These are phyloP conservation scores for Eupithecia insigniata DNA, from an alignment of 2,888 invertebrate genomes.

Conservation along the genomic window DNA sequence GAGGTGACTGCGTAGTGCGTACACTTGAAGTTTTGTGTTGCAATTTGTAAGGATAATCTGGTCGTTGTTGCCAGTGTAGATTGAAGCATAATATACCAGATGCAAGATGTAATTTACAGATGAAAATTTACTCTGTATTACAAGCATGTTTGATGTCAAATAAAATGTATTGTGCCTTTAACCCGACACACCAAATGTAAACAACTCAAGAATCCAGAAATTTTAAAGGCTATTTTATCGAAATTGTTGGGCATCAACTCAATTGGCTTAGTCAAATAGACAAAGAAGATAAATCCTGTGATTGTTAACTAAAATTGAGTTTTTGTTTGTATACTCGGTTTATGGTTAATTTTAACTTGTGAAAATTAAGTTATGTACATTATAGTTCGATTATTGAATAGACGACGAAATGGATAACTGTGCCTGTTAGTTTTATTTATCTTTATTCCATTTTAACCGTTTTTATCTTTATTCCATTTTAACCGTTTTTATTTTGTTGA, in stretches of 20 bases:
- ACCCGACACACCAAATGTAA: not conserved
- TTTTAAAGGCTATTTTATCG: slow-evolving; percentile 10
- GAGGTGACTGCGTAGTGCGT: not conserved
- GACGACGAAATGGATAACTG: slow-evolving; percentile 28
- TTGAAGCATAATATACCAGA: slow-evolving; percentile 26
- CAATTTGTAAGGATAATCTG: slow-evolving; percentile 5
- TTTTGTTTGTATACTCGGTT: slow-evolving; percentile 43
- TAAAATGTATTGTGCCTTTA: slow-evolving; percentile 16
- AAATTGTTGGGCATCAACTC: slow-evolving; percentile 23
- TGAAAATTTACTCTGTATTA: not conserved
- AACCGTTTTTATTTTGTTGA: slow-evolving; percentile 20
- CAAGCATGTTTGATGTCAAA: slow-evolving; percentile 8
- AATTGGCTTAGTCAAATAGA: slow-evolving; percentile 45
- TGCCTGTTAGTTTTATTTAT: slow-evolving; percentile 32
- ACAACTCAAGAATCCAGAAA: slow-evolving; percentile 12
- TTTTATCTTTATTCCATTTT: slow-evolving; percentile 27
- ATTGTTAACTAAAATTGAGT: slow-evolving; percentile 46
- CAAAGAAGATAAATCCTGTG: slow-evolving; percentile 47
- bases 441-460: slow-evolving; percentile 23
- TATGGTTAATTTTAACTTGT: slow-evolving; percentile 36
- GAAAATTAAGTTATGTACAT: slow-evolving; percentile 30
- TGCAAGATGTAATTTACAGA: slow-evolving; percentile 24
- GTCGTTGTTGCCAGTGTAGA: slow-evolving; percentile 3
- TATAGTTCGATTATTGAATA: slow-evolving; percentile 26
- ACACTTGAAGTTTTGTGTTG: slow-evolving; percentile 3